A percentile compares a stretch with the other conserved stretches of the same genome.
These are phyloP conservation scores for Pygmarrhopalites habei DNA, from an alignment of 1,140 invertebrate species.

Conservation along the genomic window DNA sequence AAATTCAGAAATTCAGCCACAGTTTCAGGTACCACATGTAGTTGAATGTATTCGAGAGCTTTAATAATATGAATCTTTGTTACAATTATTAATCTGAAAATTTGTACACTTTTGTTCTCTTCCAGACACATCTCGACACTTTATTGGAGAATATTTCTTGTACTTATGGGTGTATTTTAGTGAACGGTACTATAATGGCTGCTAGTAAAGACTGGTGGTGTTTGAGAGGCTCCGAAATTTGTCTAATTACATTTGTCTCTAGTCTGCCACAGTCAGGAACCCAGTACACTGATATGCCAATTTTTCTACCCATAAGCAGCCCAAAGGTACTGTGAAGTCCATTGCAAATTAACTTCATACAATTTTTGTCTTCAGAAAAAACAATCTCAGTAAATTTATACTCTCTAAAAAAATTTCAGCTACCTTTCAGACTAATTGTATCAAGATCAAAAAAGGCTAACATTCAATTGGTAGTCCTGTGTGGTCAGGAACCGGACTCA, in stretches of 20 bases:
- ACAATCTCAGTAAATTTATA: neutral
- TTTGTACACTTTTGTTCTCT: no score
- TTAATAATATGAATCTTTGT: no score
- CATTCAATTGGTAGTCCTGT: constrained; percentile 68
- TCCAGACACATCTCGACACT: constrained; percentile 63
- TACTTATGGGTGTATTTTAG: constrained; percentile 67
- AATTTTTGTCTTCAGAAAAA: neutral
- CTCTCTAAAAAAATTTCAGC: constrained; percentile 42
- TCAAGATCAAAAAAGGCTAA: constrained; percentile 60
- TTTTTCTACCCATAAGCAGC: constrained; percentile 73
- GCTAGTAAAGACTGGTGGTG: constrained; percentile 73
- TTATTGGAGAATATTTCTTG: constrained; percentile 68
- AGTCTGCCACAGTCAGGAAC: constrained; percentile 55
- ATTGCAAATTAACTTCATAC: constrained; percentile 27
- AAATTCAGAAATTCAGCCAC: constrained; percentile 13
- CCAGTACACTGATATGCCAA: constrained; percentile 65
- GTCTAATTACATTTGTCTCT: constrained; percentile 61
- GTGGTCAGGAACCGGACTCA: constrained; percentile 66
- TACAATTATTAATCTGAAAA: no score
- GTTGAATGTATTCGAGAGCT: no score
- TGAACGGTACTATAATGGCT: constrained; percentile 64
- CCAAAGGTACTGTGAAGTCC: no score
- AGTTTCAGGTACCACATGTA: constrained; percentile 59
- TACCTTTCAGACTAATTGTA: constrained; percentile 69
- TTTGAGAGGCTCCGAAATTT: constrained; percentile 62